phyloP scores from a whole-genome alignment of 2,888 invertebrate species.

The Atrina japonica region DNA sequence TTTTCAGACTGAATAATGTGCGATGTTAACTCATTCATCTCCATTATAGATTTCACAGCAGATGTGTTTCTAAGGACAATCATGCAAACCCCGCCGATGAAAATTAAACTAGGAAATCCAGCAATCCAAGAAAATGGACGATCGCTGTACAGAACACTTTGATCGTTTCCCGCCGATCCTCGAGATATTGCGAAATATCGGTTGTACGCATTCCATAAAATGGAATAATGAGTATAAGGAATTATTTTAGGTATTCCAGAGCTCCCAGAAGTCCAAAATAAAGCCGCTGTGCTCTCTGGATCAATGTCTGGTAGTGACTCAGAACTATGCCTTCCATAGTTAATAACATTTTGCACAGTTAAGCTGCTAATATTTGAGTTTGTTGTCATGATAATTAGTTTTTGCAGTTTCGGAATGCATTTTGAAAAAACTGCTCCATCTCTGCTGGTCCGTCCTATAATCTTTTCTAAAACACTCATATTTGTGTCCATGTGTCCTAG shows the following conservation, averaged over 20 bases:
- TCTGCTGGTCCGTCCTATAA: not conserved
- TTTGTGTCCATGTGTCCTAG: no score
- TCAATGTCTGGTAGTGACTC: not conserved
- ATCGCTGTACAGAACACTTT: constrained; percentile 10
- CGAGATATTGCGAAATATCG: not conserved
- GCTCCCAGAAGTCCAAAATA: constrained; percentile 22
- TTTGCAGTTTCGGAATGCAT: not conserved
- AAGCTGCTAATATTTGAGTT: not conserved
- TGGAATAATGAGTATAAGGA: not conserved
- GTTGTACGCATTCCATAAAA: no score
- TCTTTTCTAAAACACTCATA: no score
- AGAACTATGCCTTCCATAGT: no score
- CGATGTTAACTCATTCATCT: no score
- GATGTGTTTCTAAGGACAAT: not conserved
- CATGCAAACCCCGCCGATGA: not conserved
- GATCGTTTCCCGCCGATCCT: not conserved
- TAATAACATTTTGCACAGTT: not conserved
- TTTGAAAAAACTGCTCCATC: not conserved
- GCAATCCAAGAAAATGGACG: constrained; percentile 28
- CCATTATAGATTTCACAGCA: no score
- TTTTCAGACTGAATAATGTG: not conserved
- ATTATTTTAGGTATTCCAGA: constrained; percentile 17
- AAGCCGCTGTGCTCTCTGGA: constrained; percentile 9
- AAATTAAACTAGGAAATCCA: constrained; percentile 2
- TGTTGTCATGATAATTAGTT: not conserved